Base-by-base conservation (phyloP, 2,888 invertebrate species). In the Pachymerium ferrugineum region DNA sequence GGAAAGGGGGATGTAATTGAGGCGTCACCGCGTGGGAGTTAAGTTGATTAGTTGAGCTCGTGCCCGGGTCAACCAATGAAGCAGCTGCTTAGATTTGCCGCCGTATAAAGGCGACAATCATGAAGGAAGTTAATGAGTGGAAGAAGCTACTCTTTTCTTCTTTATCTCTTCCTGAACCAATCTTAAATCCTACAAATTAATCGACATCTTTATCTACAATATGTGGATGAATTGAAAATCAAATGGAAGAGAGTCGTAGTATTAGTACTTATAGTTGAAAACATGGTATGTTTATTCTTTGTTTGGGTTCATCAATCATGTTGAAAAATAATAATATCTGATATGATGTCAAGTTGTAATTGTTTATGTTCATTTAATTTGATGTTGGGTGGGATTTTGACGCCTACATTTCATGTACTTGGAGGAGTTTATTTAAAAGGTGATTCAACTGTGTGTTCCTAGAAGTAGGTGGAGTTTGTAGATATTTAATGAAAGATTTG, bases 41-140 rank as follows among this genome's bases (percentile, higher is more conserved):
- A 54, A 54, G 47, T 54, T 54, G 47, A 54, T 54, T 54, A 54
- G 47, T 54, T 54, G 47, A 54, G 47, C 47, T 54, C 47, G 47
- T 54, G 47, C 47, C 47, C 47, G 47, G 47, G 47, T 54, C 47
- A 54, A 54, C 47, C 47, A 54, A 54, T 54, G 47, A 54, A 54
- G 8, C 47, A 54, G 47, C 47, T 54, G 47, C 47, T 54, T 54
- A 54, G 47, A 54, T 54, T 54, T 54, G 3, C 19, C 16, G 5
- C 47, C 22, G 47, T 54, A 54, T 54, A 54, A 54, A 54, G 47
- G 47, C 47, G 47, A 54, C 47, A 54, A 19, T n/a, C 47, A 54
- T 22, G 47, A 54, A 54, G 47, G 47, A 54, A 54, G 47, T 54
- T 54, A 54, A 54, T 54, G 47, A 54, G 47, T 54, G 47, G 47